Evolutionary conservation across 2,113 vertebrate species (phyloP).

Genomic region (Laticauda colubrina): DNA sequence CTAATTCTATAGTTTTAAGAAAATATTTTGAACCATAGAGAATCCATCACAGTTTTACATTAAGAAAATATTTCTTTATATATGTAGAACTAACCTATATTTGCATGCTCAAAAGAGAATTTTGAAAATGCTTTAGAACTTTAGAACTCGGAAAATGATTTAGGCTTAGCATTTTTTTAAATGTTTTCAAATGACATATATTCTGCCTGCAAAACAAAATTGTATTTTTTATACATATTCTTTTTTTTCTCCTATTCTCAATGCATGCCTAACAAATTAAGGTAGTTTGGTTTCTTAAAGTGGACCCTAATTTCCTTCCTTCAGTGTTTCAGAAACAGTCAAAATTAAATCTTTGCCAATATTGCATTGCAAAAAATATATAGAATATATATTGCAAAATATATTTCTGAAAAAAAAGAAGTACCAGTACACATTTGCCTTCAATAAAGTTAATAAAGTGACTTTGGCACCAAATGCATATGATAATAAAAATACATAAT

Average conservation of each 20-base stretch:
- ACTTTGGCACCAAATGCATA: conserved; percentile 11
- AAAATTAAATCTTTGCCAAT: conserved; percentile 37
- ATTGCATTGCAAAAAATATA: conserved; percentile 13
- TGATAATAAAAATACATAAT: neutral
- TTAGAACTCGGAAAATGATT: neutral
- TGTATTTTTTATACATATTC: neutral
- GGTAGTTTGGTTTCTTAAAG: conserved; percentile 28
- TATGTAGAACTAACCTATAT: neutral
- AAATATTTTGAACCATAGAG: neutral
- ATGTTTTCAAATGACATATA: neutral
- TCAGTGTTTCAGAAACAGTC: conserved; percentile 58
- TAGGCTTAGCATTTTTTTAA: neutral
- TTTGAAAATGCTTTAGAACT: neutral
- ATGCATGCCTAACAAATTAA: conserved; percentile 3
- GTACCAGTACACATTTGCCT: conserved; percentile 41
- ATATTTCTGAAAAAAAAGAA: conserved; percentile 36
- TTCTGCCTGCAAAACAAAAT: neutral
- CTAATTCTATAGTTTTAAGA: neutral
- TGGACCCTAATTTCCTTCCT: conserved; percentile 59
- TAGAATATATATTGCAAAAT: conserved; percentile 8
- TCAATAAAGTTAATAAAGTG: conserved; percentile 36
- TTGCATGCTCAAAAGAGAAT: neutral
- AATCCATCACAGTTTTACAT: neutral
- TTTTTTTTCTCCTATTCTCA: neutral
- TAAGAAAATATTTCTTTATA: no score